These are phyloP conservation scores for Drosophila bocqueti DNA, from an alignment of 1,140 invertebrate species.

Conservation along the genomic window DNA sequence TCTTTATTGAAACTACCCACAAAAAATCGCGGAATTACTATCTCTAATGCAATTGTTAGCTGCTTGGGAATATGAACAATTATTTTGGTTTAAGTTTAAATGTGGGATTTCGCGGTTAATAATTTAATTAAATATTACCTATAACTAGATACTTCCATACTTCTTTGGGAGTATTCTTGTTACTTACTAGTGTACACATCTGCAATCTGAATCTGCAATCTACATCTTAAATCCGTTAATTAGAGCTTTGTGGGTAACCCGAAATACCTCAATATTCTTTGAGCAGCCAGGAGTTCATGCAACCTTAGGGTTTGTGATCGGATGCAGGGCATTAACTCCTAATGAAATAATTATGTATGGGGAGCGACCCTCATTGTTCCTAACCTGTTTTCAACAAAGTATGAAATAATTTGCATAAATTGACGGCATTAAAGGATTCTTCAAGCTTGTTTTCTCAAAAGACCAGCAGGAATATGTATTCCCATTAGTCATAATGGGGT, in stretches of 20 bases:
- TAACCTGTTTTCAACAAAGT: constrained; percentile 24
- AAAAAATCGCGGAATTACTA: no score
- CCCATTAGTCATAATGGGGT: constrained; percentile 28
- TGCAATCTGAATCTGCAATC: not conserved
- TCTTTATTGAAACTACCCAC: not conserved
- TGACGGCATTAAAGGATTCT: not conserved
- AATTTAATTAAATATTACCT: no score
- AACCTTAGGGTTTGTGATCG: constrained; percentile 12
- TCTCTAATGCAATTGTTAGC: no score
- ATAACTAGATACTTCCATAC: no score
- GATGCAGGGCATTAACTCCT: constrained; percentile 36
- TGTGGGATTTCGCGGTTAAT: no score
- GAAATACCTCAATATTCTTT: not conserved
- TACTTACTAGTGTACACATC: not conserved
- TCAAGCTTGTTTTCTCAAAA: not conserved
- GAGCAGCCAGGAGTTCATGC: not conserved
- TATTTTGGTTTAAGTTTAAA: no score
- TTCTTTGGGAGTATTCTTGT: not conserved
- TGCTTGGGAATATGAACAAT: no score
- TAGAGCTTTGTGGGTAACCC: not conserved
- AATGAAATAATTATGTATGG: constrained; percentile 44
- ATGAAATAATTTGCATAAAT: constrained; percentile 31
- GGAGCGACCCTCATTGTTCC: not conserved
- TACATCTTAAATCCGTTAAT: not conserved
- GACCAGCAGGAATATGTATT: constrained; percentile 1